phyloP scores from a whole-genome alignment of 2,113 vertebrate genomes.

The Anoplopoma fimbria region DNA sequence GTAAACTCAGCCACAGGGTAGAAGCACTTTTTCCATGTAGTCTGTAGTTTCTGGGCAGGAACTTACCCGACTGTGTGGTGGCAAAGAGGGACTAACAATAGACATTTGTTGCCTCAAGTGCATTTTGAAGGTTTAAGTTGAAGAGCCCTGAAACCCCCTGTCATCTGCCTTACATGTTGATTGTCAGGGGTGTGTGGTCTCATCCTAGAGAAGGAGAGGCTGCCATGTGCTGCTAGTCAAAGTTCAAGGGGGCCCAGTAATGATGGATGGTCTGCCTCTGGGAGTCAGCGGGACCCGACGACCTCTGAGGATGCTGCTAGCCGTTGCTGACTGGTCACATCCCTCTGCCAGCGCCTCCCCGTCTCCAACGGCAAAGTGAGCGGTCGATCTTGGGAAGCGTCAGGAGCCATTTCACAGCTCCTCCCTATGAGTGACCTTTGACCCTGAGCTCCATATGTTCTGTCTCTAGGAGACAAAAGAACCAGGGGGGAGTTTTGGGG shows the following conservation, averaged over 20 bases:
- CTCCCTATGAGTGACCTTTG: conserved; percentile 46
- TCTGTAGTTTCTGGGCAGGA: not conserved
- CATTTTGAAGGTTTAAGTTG: not conserved
- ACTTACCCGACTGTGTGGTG: not conserved
- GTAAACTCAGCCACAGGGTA: not conserved
- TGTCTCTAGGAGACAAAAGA: conserved; percentile 39
- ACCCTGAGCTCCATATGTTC: conserved; percentile 63
- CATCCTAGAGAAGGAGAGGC: not conserved
- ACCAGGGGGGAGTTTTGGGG: not conserved
- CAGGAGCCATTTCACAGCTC: conserved; percentile 22
- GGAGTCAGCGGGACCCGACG: not conserved
- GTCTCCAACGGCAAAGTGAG: conserved; percentile 34
- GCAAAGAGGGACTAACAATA: not conserved
- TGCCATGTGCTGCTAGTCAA: conserved; percentile 10
- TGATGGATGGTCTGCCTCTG: conserved; percentile 27
- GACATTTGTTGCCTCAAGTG: not conserved
- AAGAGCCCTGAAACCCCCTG: not conserved
- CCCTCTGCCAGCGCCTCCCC: not conserved
- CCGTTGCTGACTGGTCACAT: conserved; percentile 12
- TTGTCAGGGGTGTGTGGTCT: not conserved
- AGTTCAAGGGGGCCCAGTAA: conserved; percentile 16
- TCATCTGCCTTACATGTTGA: not conserved
- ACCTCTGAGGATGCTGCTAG: conserved; percentile 19
- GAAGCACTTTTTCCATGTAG: not conserved
- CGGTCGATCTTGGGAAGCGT: conserved; percentile 27